phyloP scores from a whole-genome alignment of 30 jellyfish, hydroid and myxozoan species.

The Cassiopea xamachana region DNA sequence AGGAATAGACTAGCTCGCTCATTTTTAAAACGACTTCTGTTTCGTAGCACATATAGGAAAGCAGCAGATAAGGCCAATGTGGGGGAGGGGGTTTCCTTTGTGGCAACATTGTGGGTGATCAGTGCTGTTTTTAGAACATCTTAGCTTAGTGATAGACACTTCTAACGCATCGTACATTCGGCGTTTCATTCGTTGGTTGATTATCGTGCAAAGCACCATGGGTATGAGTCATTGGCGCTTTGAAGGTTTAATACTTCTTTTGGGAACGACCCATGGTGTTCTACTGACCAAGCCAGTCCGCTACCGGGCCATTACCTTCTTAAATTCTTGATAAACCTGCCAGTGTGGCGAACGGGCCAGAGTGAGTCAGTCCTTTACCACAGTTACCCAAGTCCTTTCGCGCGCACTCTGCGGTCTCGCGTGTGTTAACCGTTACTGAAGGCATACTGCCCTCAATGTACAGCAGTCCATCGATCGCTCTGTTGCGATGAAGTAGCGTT shows the following conservation, averaged over 20 bases:
- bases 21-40: background rate
- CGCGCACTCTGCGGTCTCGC: constrained; percentile 3
- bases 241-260: too few species aligned
- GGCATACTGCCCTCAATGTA: background rate
- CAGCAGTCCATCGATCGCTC: too few species aligned
- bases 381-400: background rate
- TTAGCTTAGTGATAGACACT: background rate
- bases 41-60: background rate
- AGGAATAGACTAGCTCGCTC: background rate
- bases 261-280: too few species aligned
- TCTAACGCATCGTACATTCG: background rate
- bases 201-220: background rate
- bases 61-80: background rate
- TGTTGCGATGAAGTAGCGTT: background rate
- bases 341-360: too few species aligned
- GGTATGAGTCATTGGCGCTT: background rate
- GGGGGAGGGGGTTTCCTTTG: background rate
- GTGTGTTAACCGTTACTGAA: background rate
- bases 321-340: too few species aligned
- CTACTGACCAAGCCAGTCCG: too few species aligned
- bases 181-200: too few species aligned
- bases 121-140: background rate
- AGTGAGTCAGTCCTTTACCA: too few species aligned
- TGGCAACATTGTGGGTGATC: background rate
- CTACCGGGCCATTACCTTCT: too few species aligned